phyloP scores from a whole-genome alignment of 2,888 invertebrate genomes.

The Tetropium fuscum region DNA sequence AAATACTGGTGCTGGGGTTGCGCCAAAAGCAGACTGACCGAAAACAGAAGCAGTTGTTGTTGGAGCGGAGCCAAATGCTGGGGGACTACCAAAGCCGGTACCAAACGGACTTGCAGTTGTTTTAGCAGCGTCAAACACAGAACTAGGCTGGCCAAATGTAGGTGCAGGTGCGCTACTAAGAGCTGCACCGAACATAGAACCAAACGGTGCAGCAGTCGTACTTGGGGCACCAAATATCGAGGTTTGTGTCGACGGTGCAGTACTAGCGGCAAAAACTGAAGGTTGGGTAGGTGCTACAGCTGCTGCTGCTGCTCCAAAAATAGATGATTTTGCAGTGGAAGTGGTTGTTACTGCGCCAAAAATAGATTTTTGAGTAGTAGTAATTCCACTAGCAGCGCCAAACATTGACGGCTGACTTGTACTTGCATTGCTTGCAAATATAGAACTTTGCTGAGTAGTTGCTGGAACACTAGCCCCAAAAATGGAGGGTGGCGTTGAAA shows the following conservation, averaged over 20 bases:
- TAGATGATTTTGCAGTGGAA: constrained; percentile 31
- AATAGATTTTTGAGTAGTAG: constrained; percentile 31
- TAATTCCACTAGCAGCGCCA: constrained; percentile 32
- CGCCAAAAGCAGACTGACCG: constrained; percentile 58
- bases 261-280: constrained; percentile 12
- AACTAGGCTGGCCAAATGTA: constrained; percentile 27
- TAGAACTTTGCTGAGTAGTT: constrained; percentile 9
- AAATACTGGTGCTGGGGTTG: constrained; percentile 54
- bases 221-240: constrained; percentile 37
- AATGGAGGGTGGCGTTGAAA: constrained; percentile 31
- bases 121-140: constrained; percentile 28
- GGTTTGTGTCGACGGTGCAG: constrained; percentile 13
- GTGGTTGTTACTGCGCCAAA: constrained; percentile 33
- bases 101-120: constrained; percentile 40
- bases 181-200: constrained; percentile 11
- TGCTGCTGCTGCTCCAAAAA: constrained; percentile 35
- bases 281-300: background rate
- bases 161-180: constrained; percentile 15
- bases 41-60: constrained; percentile 48
- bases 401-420: constrained; percentile 32
- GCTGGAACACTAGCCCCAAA: constrained; percentile 35
- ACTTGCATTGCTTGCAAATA: constrained; percentile 1
- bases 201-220: constrained; percentile 52
- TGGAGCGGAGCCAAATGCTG: constrained; percentile 37
- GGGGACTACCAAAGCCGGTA: constrained; percentile 40